Conservation (phyloP, 2,797 vertebrate genomes). For the Furcifer pardalis region DNA sequence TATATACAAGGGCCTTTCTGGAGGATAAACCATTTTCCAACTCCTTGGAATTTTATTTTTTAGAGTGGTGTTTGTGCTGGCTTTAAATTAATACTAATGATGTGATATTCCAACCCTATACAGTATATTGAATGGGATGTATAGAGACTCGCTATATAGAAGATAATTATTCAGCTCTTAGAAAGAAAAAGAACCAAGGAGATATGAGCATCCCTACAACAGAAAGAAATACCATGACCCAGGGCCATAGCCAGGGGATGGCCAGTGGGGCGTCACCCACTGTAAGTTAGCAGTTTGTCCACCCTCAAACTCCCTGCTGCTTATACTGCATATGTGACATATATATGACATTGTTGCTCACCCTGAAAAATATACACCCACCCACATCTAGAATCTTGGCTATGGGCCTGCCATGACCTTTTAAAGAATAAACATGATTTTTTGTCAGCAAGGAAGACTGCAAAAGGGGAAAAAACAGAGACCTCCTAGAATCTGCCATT, state of each 20-base stretch:
- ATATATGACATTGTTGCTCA: too few species aligned
- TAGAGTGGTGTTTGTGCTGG: background rate
- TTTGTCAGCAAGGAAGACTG: background rate
- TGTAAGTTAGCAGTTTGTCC: too few species aligned
- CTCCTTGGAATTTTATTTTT: background rate
- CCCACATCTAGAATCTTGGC: too few species aligned
- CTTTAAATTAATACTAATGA: background rate
- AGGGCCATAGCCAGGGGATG: too few species aligned
- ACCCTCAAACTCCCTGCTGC: too few species aligned
- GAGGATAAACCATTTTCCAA: background rate
- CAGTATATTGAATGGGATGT: background rate
- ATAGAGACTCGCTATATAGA: background rate
- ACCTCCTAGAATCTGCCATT: background rate
- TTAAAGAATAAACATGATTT: background rate
- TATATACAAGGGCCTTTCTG: slow-evolving; percentile 25
- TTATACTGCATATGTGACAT: too few species aligned
- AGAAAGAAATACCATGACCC: too few species aligned
- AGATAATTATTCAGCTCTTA: background rate
- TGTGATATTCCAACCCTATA: background rate
- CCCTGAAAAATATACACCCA: too few species aligned
- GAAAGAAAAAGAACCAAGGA: background rate
- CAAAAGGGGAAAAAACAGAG: background rate
- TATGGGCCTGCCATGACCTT: background rate
- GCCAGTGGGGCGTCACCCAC: too few species aligned
- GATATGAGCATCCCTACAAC: too few species aligned